Conservation (phyloP, 2,113 vertebrate genomes). For the Mionectes macconnelli region DNA sequence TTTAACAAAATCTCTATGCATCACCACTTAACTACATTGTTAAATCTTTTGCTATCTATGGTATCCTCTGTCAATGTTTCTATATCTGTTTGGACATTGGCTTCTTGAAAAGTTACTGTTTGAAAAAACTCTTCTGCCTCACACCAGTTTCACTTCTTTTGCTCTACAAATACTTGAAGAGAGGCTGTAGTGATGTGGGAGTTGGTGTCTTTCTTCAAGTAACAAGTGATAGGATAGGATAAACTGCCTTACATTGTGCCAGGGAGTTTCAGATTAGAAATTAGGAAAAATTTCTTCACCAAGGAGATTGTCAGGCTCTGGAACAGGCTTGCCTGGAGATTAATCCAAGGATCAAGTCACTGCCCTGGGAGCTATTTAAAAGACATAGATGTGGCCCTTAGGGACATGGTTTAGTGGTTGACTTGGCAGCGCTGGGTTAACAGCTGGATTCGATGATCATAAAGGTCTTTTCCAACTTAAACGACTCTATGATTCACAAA, state of each 20-base stretch:
- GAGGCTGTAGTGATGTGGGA: fast-evolving
- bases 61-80: neutral
- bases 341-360: neutral
- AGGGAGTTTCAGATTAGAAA: neutral
- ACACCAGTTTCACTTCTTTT: neutral
- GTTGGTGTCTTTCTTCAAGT: neutral
- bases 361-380: neutral
- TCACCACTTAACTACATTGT: neutral
- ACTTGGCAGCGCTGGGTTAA: neutral
- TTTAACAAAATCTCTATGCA: neutral
- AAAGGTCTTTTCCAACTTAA: neutral
- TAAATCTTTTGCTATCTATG: neutral
- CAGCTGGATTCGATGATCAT: neutral
- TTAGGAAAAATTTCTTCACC: neutral
- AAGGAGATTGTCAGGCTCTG: neutral
- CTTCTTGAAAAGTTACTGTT: neutral
- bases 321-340: neutral
- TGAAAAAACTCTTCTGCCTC: neutral
- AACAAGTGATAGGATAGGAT: neutral
- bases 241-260: neutral
- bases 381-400: neutral
- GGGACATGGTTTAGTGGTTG: neutral
- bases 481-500: neutral
- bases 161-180: fast-evolving
- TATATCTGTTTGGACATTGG: neutral